These are phyloP conservation scores for Choloepus hoffmanni DNA, from an alignment of 2,113 vertebrate species.

Conservation along the genomic window DNA sequence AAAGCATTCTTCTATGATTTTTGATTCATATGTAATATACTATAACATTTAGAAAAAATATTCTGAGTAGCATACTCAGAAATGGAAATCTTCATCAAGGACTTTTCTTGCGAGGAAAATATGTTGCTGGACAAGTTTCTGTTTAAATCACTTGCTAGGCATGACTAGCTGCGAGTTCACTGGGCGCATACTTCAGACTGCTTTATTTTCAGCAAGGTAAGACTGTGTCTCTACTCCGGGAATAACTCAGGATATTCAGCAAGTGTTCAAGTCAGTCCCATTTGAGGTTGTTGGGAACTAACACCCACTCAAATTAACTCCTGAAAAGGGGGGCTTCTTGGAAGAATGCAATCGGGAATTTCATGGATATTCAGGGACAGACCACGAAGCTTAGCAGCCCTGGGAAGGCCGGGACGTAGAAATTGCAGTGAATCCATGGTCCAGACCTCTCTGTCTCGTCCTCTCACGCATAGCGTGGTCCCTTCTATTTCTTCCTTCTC, in stretches of 20 bases:
- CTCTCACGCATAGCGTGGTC: background rate
- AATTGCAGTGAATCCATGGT: background rate
- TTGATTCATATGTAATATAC: background rate
- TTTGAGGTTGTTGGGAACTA: background rate
- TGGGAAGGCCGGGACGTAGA: background rate
- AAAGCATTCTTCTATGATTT: background rate
- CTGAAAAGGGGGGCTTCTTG: background rate
- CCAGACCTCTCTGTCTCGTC: background rate
- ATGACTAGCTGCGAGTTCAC: constrained; percentile 25
- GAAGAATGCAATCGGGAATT: background rate
- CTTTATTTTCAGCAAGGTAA: constrained; percentile 66
- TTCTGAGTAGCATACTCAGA: background rate
- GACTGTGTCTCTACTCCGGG: background rate
- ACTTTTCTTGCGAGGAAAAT: constrained; percentile 47
- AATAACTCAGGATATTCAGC: background rate
- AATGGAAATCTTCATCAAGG: constrained; percentile 2
- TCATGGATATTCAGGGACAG: background rate
- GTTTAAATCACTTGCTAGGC: constrained; percentile 56
- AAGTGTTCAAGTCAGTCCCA: background rate
- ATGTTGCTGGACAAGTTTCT: constrained; percentile 78
- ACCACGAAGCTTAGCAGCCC: background rate
- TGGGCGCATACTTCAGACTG: background rate
- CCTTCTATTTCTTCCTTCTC: background rate
- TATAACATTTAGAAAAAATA: constrained; percentile 46
- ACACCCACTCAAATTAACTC: background rate